phyloP scores from a whole-genome alignment of 2,888 invertebrate species.

The Fissipunctia ypsillon region DNA sequence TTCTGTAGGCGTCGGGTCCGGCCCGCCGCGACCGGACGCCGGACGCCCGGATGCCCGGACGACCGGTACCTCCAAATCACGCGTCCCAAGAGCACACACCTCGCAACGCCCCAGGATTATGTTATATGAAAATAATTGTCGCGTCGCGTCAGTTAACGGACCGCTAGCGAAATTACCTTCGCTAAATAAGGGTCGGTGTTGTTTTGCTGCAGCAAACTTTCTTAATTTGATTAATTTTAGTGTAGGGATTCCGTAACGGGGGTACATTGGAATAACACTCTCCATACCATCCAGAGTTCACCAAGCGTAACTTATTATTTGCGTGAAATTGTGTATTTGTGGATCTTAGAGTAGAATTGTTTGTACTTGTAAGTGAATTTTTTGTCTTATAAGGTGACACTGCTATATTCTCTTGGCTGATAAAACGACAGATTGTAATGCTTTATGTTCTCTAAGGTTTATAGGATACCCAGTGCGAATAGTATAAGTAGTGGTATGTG shows the following conservation, averaged over 20 bases:
- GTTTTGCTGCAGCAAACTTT: constrained; percentile 81
- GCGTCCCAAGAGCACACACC: constrained; percentile 81
- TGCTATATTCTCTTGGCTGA: not conserved
- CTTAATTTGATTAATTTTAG: constrained; percentile 84
- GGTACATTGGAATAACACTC: constrained; percentile 68
- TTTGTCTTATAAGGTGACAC: constrained; percentile 5
- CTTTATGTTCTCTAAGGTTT: not conserved
- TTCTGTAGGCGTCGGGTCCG: constrained; percentile 56
- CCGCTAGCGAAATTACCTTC: constrained; percentile 79
- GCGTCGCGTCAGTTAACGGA: constrained; percentile 79
- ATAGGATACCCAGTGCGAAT: constrained; percentile 9
- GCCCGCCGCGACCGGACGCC: constrained; percentile 53
- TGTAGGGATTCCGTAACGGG: constrained; percentile 65
- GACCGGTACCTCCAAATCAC: constrained; percentile 79
- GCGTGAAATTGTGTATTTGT: constrained; percentile 49
- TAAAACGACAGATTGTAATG: not conserved
- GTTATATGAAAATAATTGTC: constrained; percentile 88
- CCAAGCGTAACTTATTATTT: constrained; percentile 55
- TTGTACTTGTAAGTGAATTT: constrained; percentile 15
- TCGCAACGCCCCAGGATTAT: constrained; percentile 84
- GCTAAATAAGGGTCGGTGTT: constrained; percentile 82
- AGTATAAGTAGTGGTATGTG: constrained; percentile 51
- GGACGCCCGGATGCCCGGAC: constrained; percentile 38
- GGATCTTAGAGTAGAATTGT: constrained; percentile 43
- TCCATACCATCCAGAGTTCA: constrained; percentile 59